phyloP scores from a whole-genome alignment of 2,797 vertebrate genomes.

The Mionectes olivaceus region DNA sequence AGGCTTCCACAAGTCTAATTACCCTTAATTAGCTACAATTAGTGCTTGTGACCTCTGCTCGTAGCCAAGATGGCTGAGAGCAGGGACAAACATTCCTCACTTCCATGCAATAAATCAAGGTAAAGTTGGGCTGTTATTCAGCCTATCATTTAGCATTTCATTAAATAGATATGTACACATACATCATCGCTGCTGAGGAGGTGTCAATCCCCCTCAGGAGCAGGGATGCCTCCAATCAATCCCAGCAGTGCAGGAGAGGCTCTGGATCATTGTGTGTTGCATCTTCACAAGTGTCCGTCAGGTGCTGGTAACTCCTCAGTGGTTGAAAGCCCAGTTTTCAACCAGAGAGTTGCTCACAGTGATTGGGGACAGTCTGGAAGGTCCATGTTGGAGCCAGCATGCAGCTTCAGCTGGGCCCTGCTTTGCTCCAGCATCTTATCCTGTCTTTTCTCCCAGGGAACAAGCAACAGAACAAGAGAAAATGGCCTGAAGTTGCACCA shows the following conservation, averaged over 20 bases:
- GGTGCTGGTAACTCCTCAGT: rapidly evolving
- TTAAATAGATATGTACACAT: neutral
- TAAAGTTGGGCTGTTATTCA: slow-evolving; percentile 26
- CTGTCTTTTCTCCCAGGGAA: neutral
- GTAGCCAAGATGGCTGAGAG: slow-evolving; percentile 54
- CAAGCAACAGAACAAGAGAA: neutral
- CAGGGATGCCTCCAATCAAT: neutral
- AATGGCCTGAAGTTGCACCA: too few relatives aligned
- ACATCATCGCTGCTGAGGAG: neutral
- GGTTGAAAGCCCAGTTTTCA: rapidly evolving
- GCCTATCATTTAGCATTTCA: slow-evolving; percentile 56
- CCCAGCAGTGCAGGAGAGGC: neutral
- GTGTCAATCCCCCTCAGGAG: neutral
- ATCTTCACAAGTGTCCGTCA: neutral
- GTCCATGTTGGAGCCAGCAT: neutral
- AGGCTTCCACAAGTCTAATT: slow-evolving; percentile 27
- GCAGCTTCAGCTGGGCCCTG: neutral
- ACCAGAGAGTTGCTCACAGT: rapidly evolving
- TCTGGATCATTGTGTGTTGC: neutral
- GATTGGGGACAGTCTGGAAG: neutral
- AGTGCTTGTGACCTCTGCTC: neutral
- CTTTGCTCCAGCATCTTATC: neutral
- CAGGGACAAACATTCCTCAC: neutral
- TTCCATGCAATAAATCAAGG: slow-evolving; percentile 43
- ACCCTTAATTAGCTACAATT: slow-evolving; percentile 54